Percentiles rank a stretch among this genome's conserved stretches.
These are phyloP conservation scores for Drosophila falleni DNA, from an alignment of 2,888 invertebrate genomes.

Conservation along the genomic window DNA sequence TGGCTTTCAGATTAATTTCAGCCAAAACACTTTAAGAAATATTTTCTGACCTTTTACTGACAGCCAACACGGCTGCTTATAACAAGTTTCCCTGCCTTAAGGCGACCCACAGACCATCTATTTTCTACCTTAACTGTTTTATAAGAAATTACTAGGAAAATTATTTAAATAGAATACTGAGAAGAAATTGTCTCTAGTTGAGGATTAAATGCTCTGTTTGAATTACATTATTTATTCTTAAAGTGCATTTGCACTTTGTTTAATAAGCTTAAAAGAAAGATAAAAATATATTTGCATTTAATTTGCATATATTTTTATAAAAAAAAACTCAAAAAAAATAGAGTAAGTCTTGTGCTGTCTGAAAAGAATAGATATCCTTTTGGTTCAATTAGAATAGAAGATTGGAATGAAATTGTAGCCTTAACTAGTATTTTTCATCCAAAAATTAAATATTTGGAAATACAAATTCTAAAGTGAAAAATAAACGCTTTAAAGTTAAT, in stretches of 20 bases:
- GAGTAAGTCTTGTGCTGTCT: no score
- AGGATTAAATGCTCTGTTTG: background rate
- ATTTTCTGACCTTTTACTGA: conserved; percentile 29
- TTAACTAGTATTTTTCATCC: no score
- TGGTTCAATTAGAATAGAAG: no score
- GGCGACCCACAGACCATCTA: background rate
- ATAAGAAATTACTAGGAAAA: background rate
- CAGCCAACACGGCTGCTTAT: conserved; percentile 28
- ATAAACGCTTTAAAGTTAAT: no score
- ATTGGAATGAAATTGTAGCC: no score
- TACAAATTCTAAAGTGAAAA: no score
- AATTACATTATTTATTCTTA: background rate
- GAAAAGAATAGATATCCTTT: no score
- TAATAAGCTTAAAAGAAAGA: background rate
- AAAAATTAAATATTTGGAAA: no score
- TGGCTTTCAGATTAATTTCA: background rate
- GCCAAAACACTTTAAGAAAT: conserved; percentile 1
- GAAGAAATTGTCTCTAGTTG: background rate
- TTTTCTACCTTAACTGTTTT: conserved; percentile 7
- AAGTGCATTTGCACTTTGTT: background rate
- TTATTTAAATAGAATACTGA: background rate
- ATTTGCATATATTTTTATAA: no score
- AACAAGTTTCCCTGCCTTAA: background rate
- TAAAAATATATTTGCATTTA: background rate
- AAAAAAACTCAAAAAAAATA: no score